A percentile compares a stretch with the other conserved stretches of the same genome.
Evolutionary conservation across 2,113 vertebrate genomes (phyloP).

Genomic region (Actinemys pallida): DNA sequence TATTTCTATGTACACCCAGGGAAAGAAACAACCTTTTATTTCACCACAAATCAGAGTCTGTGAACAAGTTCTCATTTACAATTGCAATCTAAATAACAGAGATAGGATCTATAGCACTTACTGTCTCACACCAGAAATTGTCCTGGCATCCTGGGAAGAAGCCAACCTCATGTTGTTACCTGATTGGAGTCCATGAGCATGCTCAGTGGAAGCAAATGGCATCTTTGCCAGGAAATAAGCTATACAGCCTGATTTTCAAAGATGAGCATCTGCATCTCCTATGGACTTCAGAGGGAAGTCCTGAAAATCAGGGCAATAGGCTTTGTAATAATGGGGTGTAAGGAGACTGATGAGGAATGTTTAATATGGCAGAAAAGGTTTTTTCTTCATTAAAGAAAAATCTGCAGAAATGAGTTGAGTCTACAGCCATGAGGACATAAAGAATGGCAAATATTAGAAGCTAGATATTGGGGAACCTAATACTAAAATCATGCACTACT

Average conservation of each 20-base stretch:
- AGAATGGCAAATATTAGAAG: neutral
- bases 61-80: neutral
- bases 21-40: neutral
- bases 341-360: neutral
- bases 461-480: neutral
- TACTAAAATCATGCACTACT: neutral
- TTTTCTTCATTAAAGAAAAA: neutral
- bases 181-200: neutral
- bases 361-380: neutral
- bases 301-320: neutral
- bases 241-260: neutral
- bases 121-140: neutral
- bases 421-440: constrained; percentile 4
- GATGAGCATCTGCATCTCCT: neutral
- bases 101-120: neutral
- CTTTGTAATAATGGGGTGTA: fast-evolving
- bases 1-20: neutral
- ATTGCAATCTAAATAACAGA: neutral
- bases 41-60: neutral
- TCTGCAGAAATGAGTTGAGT: neutral
- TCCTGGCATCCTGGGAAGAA: neutral
- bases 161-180: neutral
- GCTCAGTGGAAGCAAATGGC: neutral
- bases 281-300: neutral
- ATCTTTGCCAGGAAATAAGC: neutral